These are phyloP conservation scores for Sminthopsis crassicaudata DNA, from an alignment of 2,113 vertebrate species.

Conservation along the genomic window DNA sequence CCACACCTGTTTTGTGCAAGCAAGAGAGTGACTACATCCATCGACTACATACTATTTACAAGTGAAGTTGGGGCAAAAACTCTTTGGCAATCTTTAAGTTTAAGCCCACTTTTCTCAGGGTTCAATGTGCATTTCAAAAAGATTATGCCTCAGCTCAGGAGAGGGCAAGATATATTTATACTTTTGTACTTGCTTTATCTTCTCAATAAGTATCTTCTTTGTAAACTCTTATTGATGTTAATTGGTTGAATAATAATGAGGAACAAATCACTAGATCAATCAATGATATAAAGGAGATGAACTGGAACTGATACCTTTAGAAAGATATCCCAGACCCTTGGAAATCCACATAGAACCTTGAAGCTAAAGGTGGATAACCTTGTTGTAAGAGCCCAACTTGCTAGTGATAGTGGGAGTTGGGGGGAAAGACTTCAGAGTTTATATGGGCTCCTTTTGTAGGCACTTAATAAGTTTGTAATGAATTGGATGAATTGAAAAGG, in stretches of 20 bases:
- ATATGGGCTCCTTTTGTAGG: neutral
- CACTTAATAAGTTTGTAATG: neutral
- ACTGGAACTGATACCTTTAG: neutral
- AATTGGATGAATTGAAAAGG: neutral
- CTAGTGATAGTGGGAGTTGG: neutral
- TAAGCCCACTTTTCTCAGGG: neutral
- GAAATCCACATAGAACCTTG: neutral
- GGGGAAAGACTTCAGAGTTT: neutral
- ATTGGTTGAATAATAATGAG: neutral
- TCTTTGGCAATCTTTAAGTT: neutral
- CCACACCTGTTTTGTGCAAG: neutral
- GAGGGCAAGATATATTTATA: neutral
- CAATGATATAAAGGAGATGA: neutral
- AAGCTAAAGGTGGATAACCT: neutral
- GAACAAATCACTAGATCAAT: neutral
- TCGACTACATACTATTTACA: neutral
- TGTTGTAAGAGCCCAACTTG: neutral
- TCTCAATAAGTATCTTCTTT: neutral
- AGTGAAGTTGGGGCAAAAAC: neutral
- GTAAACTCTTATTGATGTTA: neutral
- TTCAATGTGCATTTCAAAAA: neutral
- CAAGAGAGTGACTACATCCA: neutral
- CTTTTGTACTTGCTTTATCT: neutral
- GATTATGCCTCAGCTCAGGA: neutral
- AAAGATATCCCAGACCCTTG: neutral